These are phyloP conservation scores for Watsonalla cultraria DNA, from an alignment of 2,888 invertebrate species.

Conservation along the genomic window DNA sequence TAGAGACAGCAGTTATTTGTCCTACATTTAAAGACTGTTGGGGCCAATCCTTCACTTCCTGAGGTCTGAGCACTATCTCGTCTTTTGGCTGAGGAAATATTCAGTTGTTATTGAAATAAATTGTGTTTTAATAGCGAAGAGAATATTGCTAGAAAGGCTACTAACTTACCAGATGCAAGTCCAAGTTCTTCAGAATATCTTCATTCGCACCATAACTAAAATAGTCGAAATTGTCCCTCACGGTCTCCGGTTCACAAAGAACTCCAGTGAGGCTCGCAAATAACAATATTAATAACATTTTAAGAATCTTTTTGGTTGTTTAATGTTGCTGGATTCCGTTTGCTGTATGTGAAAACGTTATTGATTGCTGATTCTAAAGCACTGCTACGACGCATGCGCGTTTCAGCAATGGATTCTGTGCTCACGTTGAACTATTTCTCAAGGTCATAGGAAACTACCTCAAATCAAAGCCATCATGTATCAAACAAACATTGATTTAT, in stretches of 20 bases:
- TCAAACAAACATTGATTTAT: constrained; percentile 50
- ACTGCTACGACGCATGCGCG: constrained; percentile 57
- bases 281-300: constrained; percentile 48
- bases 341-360: constrained; percentile 43
- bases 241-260: constrained; percentile 66
- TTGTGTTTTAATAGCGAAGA: background rate
- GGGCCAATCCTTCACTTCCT: constrained; percentile 82
- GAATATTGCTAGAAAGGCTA: background rate
- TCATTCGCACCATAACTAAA: constrained; percentile 66
- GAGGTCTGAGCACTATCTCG: constrained; percentile 78
- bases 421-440: constrained; percentile 24
- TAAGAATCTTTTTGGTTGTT: constrained; percentile 51
- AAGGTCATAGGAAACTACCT: constrained; percentile 42
- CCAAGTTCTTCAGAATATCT: constrained; percentile 59
- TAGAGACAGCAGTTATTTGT: constrained; percentile 91
- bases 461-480: constrained; percentile 40
- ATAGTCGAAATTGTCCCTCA: constrained; percentile 68
- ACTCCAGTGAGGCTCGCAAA: constrained; percentile 38
- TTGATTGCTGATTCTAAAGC: constrained; percentile 49
- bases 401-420: constrained; percentile 27
- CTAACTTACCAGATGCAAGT: constrained; percentile 58
- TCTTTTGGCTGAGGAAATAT: constrained; percentile 59
- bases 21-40: constrained; percentile 82
- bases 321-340: constrained; percentile 30
- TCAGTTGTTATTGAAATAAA: background rate